Conservation (phyloP, 2,888 invertebrate genomes). For the Drosophila melanosoma region DNA sequence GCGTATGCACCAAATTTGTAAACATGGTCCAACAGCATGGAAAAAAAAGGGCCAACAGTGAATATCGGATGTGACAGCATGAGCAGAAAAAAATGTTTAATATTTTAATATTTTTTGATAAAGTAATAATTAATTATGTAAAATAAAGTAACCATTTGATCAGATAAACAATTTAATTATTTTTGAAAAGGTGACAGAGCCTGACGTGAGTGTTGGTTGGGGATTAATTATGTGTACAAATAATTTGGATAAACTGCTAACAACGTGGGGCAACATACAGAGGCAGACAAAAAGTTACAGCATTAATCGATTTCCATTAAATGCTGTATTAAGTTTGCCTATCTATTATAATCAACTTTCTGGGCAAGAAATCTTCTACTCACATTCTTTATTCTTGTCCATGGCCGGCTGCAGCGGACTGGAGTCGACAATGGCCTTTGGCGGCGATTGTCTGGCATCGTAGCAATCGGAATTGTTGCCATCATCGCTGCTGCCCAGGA, state of each 20-base stretch:
- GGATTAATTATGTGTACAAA: not conserved
- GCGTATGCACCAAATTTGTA: constrained; percentile 58
- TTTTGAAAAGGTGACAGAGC: not conserved
- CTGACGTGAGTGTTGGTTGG: not conserved
- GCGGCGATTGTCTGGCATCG: constrained; percentile 88
- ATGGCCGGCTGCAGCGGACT: constrained; percentile 96
- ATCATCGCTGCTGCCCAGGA: constrained; percentile 84
- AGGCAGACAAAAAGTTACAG: not conserved
- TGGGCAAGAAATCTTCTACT: constrained; percentile 85
- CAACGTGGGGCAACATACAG: not conserved
- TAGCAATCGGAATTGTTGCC: constrained; percentile 84
- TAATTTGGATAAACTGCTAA: not conserved
- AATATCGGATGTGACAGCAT: constrained; percentile 3
- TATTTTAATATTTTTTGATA: not conserved
- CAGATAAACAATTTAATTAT: not conserved
- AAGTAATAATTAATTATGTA: not conserved
- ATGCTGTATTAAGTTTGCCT: not conserved
- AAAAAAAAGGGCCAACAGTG: constrained; percentile 28
- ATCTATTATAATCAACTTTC: not conserved
- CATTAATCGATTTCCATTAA: not conserved
- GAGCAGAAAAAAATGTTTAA: not conserved
- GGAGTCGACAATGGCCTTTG: constrained; percentile 96
- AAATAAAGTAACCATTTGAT: not conserved
- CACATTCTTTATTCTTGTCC: constrained; percentile 99
- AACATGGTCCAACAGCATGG: constrained; percentile 38